These are phyloP conservation scores for Ciconia nigra DNA, from an alignment of 2,797 vertebrate genomes.

Conservation along the genomic window DNA sequence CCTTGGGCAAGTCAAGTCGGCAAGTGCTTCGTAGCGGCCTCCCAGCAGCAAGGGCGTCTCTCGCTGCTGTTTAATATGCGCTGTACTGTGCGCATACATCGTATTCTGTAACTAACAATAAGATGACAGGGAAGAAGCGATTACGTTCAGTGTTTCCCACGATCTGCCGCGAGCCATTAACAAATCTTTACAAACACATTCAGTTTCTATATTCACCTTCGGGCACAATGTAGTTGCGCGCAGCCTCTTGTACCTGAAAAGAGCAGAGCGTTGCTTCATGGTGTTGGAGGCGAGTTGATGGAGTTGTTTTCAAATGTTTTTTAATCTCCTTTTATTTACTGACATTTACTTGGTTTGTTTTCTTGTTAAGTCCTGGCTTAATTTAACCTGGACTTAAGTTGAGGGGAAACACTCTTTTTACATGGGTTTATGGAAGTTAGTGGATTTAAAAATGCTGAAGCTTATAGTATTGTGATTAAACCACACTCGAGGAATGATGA, in stretches of 20 bases:
- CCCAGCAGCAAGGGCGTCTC: fast-evolving
- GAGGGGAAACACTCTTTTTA: background rate
- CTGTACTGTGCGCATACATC: fast-evolving
- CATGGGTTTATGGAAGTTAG: background rate
- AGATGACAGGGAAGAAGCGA: background rate
- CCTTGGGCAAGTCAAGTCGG: fast-evolving
- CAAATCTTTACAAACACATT: fast-evolving
- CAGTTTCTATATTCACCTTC: fast-evolving
- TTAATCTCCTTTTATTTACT: background rate
- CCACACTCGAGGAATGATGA: background rate
- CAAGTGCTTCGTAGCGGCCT: fast-evolving
- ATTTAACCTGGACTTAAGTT: background rate
- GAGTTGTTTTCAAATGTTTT: background rate
- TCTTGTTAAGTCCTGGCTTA: background rate
- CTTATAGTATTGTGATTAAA: background rate
- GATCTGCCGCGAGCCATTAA: fast-evolving
- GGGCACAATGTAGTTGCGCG: fast-evolving
- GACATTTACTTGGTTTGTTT: background rate
- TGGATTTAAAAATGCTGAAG: background rate
- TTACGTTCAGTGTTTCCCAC: fast-evolving
- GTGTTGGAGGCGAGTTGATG: background rate
- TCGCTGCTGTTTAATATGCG: fast-evolving
- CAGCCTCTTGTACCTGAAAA: background rate
- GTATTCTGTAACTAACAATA: fast-evolving
- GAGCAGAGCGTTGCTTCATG: fast-evolving